Percentiles rank a stretch among this genome's conserved stretches.
Evolutionary conservation across 2,113 vertebrate genomes (phyloP).

Genomic region (Antechinus flavipes): DNA sequence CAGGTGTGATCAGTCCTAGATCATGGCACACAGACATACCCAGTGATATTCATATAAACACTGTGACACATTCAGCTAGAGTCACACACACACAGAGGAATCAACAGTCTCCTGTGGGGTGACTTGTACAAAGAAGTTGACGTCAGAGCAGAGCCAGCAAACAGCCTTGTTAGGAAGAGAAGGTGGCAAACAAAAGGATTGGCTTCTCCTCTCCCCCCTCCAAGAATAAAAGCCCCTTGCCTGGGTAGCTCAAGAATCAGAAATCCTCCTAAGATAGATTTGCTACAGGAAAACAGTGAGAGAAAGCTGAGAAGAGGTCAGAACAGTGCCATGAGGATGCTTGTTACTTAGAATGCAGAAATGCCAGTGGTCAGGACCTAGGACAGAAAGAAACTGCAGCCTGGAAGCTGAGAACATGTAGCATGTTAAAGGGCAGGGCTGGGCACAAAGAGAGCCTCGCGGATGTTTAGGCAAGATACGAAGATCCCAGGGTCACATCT

Average conservation of each 20-base stretch:
- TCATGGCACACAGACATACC: background rate
- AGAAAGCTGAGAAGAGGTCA: background rate
- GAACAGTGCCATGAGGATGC: background rate
- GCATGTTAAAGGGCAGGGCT: background rate
- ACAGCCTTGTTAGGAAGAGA: background rate
- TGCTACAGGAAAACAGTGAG: background rate
- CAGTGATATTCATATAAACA: background rate
- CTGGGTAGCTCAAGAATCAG: background rate
- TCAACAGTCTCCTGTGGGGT: background rate
- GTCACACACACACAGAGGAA: background rate
- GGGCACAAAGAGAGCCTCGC: background rate
- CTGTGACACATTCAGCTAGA: background rate
- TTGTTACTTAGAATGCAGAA: background rate
- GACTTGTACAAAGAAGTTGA: background rate
- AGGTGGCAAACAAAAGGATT: background rate
- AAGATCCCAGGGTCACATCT: background rate
- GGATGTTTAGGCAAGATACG: background rate
- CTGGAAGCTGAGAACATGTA: background rate
- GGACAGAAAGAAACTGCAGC: background rate
- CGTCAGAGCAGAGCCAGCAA: background rate
- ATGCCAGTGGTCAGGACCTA: background rate
- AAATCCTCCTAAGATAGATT: background rate
- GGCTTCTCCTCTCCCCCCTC: background rate
- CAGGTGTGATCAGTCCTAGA: background rate
- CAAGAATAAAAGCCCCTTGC: background rate